Evolutionary conservation across 2,113 vertebrate species (phyloP).

Genomic region (Gambusia holbrooki): DNA sequence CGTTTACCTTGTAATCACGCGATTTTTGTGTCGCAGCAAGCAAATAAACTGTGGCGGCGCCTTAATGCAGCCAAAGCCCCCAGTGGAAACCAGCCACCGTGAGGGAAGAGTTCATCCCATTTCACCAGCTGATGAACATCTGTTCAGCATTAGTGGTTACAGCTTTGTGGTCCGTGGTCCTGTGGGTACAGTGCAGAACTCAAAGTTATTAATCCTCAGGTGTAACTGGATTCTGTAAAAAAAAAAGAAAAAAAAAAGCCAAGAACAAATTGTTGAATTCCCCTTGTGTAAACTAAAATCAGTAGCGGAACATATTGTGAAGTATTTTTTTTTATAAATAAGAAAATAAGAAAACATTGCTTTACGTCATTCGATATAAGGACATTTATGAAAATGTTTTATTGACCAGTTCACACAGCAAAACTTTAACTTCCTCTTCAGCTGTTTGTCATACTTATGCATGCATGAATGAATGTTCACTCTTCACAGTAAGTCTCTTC

Average conservation of each 20-base stretch:
- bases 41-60: slow-evolving; percentile 31
- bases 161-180: slow-evolving; percentile 56
- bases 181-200: slow-evolving; percentile 36
- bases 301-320: not conserved
- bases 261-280: not conserved
- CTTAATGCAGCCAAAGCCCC: slow-evolving; percentile 57
- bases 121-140: slow-evolving; percentile 71
- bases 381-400: not conserved
- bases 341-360: not conserved
- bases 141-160: slow-evolving; percentile 67
- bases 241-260: not conserved
- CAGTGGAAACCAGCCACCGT: slow-evolving; percentile 44
- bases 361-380: not conserved
- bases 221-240: slow-evolving; percentile 32
- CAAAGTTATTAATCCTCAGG: slow-evolving; percentile 53
- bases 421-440: not conserved
- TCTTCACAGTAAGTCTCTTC: not conserved
- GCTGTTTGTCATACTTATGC: not conserved
- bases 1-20: slow-evolving; percentile 54
- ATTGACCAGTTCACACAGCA: not conserved
- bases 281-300: not conserved
- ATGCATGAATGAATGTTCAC: not conserved
- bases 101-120: slow-evolving; percentile 52
- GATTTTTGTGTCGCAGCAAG: slow-evolving; percentile 32
- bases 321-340: not conserved